Evolutionary conservation across 1,140 invertebrate species (phyloP).

Genomic region (Drosophila obscura): DNA sequence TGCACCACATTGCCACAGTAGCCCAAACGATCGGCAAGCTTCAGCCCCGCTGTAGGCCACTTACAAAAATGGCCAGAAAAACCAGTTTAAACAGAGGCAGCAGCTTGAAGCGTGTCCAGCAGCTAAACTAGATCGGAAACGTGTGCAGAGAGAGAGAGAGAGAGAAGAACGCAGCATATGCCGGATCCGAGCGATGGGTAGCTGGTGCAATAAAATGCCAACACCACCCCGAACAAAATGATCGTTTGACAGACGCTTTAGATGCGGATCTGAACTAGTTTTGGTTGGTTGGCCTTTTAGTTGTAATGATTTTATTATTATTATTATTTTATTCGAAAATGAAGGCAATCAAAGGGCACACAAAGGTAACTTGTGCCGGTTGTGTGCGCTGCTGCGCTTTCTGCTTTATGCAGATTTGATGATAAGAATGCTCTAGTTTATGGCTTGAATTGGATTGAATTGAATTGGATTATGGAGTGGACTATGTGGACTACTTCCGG

Average conservation of each 20-base stretch:
- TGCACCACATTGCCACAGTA: constrained; percentile 8
- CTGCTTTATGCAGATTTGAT: not conserved
- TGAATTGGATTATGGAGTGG: not conserved
- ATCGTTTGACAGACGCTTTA: constrained; percentile 20
- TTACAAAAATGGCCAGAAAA: not conserved
- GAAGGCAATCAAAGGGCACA: constrained; percentile 44
- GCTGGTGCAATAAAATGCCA: constrained; percentile 57
- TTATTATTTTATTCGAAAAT: constrained; percentile 61
- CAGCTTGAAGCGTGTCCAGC: constrained; percentile 3
- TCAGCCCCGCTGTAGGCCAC: constrained; percentile 24
- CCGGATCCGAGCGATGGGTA: not conserved
- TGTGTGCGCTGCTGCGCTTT: not conserved
- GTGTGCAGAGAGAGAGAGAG: constrained; percentile 32
- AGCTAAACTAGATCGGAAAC: constrained; percentile 59
- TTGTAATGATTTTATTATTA: constrained; percentile 27
- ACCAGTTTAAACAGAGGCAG: constrained; percentile 54
- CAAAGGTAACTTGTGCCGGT: constrained; percentile 16
- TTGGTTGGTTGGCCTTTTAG: constrained; percentile 41
- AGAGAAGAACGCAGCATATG: not conserved
- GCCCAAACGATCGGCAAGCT: not conserved
- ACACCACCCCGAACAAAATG: constrained; percentile 40
- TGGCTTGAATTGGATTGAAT: constrained; percentile 6
- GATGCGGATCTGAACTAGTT: constrained; percentile 30
- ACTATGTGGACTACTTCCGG: constrained; percentile 12
- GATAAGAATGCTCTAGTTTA: constrained; percentile 6